Evolutionary conservation across 2,888 invertebrate species (phyloP).

Genomic region (Nesidiocoris tenuis): DNA sequence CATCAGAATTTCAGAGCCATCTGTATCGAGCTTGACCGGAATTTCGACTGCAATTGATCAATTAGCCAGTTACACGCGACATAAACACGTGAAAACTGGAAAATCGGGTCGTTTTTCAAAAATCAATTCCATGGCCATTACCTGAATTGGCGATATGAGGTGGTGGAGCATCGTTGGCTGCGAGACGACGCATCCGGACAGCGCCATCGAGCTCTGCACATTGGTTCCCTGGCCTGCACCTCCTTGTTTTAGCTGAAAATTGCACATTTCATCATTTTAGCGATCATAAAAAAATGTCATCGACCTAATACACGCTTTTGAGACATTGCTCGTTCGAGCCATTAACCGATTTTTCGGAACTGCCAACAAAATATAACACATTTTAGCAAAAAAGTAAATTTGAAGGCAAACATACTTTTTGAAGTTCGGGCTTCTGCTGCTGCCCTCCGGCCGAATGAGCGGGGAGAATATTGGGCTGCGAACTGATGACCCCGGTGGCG

Average conservation of each 20-base stretch:
- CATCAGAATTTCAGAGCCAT: too few species aligned
- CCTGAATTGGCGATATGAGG: conserved; percentile 71
- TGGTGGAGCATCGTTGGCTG: conserved; percentile 62
- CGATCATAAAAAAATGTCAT: too few species aligned
- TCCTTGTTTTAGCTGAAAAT: conserved; percentile 29
- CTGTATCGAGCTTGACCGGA: too few species aligned
- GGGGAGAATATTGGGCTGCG: conserved; percentile 66
- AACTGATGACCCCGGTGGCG: conserved; percentile 64
- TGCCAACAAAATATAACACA: not conserved
- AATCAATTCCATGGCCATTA: too few species aligned
- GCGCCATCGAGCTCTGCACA: conserved; percentile 50
- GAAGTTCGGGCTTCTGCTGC: conserved; percentile 59
- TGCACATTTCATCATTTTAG: too few species aligned
- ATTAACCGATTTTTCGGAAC: too few species aligned
- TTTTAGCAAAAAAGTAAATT: not conserved
- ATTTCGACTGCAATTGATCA: too few species aligned
- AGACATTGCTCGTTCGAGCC: too few species aligned
- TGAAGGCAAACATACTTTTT: conserved; percentile 59
- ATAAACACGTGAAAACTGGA: too few species aligned
- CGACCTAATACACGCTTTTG: too few species aligned
- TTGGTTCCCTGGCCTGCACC: conserved; percentile 19
- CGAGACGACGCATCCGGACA: conserved; percentile 56
- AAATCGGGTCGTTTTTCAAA: too few species aligned
- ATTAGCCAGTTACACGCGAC: too few species aligned
- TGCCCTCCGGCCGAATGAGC: conserved; percentile 57